Percentiles rank a stretch among this genome's conserved stretches.
These are phyloP conservation scores for Danaus chrysippus DNA, from an alignment of 2,888 invertebrate genomes.

Conservation along the genomic window DNA sequence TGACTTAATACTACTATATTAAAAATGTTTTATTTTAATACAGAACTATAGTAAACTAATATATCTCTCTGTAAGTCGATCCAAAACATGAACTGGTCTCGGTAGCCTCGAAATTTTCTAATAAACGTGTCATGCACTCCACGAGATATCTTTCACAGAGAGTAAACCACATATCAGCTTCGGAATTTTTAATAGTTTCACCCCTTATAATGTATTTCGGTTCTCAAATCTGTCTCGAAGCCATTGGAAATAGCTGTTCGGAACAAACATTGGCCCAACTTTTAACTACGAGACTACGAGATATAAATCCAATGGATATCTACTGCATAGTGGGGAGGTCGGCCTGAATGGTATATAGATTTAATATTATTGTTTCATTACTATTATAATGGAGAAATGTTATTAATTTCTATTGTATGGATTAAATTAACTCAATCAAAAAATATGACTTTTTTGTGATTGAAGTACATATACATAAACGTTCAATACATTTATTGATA, in stretches of 20 bases:
- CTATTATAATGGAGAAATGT: no score
- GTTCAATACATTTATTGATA: constrained; percentile 4
- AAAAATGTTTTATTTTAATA: no score
- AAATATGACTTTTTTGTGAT: no score
- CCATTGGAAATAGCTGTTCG: constrained; percentile 76
- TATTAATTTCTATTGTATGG: no score
- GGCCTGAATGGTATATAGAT: constrained; percentile 35
- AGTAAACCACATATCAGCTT: constrained; percentile 48
- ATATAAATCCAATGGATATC: constrained; percentile 70
- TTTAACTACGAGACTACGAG: constrained; percentile 62
- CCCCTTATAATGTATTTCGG: constrained; percentile 72
- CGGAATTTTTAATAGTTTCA: constrained; percentile 75
- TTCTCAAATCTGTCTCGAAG: constrained; percentile 75
- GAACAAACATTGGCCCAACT: constrained; percentile 72
- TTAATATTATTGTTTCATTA: constrained; percentile 2
- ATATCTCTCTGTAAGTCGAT: no score
- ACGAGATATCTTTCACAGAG: constrained; percentile 42
- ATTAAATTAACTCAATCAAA: no score
- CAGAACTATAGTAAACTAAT: no score
- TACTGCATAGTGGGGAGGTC: constrained; percentile 51
- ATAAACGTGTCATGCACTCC: constrained; percentile 65
- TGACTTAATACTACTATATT: no score
- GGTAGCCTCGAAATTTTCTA: constrained; percentile 48
- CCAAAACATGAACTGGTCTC: constrained; percentile 17
- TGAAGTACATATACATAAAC: no score